These are phyloP conservation scores for Sorex fumeus DNA, from an alignment of 2,113 vertebrate species.

Conservation along the genomic window DNA sequence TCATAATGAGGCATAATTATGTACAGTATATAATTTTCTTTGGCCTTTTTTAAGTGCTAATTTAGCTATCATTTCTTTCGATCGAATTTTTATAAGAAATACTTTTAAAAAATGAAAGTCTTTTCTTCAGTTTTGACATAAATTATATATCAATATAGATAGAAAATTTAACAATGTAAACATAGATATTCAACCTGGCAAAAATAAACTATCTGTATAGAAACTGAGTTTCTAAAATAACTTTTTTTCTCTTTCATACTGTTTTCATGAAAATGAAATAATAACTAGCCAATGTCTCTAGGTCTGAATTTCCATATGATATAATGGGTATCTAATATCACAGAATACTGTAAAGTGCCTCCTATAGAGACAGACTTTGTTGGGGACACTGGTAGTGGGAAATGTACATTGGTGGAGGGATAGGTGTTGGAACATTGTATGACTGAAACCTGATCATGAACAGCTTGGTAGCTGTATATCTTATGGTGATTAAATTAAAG, in stretches of 20 bases:
- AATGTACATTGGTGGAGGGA: no score
- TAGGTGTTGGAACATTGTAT: no score
- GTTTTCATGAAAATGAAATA: slow-evolving; percentile 12
- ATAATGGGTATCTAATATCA: slow-evolving; percentile 29
- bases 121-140: slow-evolving; percentile 66
- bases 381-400: no score
- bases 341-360: neutral
- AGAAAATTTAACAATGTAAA: slow-evolving; percentile 20
- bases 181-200: neutral
- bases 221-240: slow-evolving; percentile 55
- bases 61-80: slow-evolving; percentile 83
- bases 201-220: slow-evolving; percentile 52
- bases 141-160: slow-evolving; percentile 56
- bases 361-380: no score
- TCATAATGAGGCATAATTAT: slow-evolving; percentile 86
- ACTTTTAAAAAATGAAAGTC: slow-evolving; percentile 66
- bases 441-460: no score
- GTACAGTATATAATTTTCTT: slow-evolving; percentile 84
- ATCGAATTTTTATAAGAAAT: slow-evolving; percentile 78
- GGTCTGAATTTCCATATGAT: neutral
- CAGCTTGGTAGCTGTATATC: no score
- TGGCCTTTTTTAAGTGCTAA: slow-evolving; percentile 84
- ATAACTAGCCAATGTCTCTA: neutral
- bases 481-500: no score
- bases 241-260: neutral